Evolutionary conservation across 2,797 vertebrate species (phyloP), one percentile per base, ranked within the genome.

Genomic region (Falco columbarius): DNA sequence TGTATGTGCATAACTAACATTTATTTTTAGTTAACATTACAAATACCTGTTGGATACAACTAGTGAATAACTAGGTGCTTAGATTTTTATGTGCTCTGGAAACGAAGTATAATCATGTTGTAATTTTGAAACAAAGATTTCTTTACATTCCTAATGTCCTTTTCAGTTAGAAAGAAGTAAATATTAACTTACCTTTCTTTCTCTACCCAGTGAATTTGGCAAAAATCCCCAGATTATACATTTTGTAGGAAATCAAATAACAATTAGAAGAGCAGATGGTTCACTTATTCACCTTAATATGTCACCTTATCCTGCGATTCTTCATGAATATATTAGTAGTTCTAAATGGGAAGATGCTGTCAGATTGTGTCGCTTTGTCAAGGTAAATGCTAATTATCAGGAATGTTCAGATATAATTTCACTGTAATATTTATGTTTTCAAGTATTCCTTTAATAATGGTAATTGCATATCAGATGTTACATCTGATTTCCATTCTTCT

Each of bases 301-400:
- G 30, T 98, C 98, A 4, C 99, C 99, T 0, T 99, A 99, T 93
- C 98, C 99, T 5, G 97, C 97, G 4, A 98, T 99, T 63, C 99
- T 99, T 52, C 99, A 99, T 7, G 98, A 98, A 32, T 98, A 99
- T 74, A 97, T 98, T 65, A 90, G 96, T 92, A 86, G 98, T n/a
- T 98, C 98, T 15, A 98, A 98, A 56, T 99, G 99, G 99, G 98
- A 99, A 68, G 99, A 99, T 36, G 99, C 99, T 4, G 95, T 99
- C 72, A 98, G 99, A 42, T 98, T 99, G 74, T 99, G 99, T 89
- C 99, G 99, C 63, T 99, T 99, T 40, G 99, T 99, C 94, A 99
- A 99, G 98, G 99, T 99, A 97, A 90, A 59, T 68, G 76, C 73
- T 49, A 24, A 70, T 42, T 42, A 24, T 30, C 1, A 3, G 44